Base-by-base conservation (phyloP, 2,888 invertebrate species). In the Mythimna loreyi region DNA sequence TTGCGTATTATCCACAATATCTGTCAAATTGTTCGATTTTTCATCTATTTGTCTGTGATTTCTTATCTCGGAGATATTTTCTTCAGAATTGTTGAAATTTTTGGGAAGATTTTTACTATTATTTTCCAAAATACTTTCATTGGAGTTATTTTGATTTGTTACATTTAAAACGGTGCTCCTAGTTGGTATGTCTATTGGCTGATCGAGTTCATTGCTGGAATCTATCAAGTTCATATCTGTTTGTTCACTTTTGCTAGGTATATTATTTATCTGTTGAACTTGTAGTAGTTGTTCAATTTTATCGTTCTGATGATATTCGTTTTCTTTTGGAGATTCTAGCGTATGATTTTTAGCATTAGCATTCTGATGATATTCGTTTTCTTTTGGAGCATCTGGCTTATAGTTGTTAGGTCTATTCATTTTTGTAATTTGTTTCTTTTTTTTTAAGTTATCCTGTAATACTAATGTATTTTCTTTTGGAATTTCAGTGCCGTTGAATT, bases 1-100 rank as follows among this genome's bases (percentile, higher is more conserved):
- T 87, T 97, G 97, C 0, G 97, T 97, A 69, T 96, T 96, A 83
- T 96, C 96, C 11, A 97, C 97, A 60, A 97, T 94, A 75, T 97
- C 96, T 77, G 90, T 93, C 33, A 96, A 86, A 77, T 96, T 95
- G 68, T 85, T 93, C 3, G 91, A 68, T 84, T 91, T 94, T 72
- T 94, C 93, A 70, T 90, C 90, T 28, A 62, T 60, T 71, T 77
- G 75, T 60, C 52, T 65, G 8, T 62, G 61, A 49, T 47, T 65
- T 28, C 57, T 57, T 40, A 3, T 71, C 13, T 49, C 52, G 16
- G 28, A 6, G 40, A 23, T 49, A 45, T 49, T 73, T 60, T 67
- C 58, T 49, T 70, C 63, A n/a, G 40, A 23, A 49, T 55, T 50
- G 19, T 36, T 55, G 2, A 30, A 13, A 19, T 47, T 72, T 67